Percentiles rank a stretch among this genome's conserved stretches.
These are phyloP conservation scores for Steatocranus sp. DNA, from an alignment of 2,797 vertebrate species.

Conservation along the genomic window DNA sequence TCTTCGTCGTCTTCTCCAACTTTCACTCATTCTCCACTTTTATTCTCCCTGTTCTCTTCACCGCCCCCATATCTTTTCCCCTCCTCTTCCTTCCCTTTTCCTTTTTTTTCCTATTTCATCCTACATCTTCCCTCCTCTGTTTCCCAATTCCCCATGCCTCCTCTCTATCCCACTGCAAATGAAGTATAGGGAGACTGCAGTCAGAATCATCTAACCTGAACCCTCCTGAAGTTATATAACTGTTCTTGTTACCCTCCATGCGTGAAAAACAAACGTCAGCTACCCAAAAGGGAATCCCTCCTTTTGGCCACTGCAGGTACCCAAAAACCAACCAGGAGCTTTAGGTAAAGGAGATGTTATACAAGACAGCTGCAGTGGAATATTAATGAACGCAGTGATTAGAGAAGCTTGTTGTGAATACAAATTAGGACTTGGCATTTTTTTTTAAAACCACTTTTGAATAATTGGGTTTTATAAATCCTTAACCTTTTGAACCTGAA, in stretches of 20 bases:
- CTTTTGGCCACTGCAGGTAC: neutral
- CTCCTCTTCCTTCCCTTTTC: too few species aligned
- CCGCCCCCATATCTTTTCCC: accelerated
- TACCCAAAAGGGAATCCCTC: conserved; percentile 19
- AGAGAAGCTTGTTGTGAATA: neutral
- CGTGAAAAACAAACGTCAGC: conserved; percentile 16
- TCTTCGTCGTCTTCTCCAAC: neutral
- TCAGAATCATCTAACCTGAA: conserved; percentile 29
- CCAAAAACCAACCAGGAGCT: neutral
- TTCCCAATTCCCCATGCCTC: neutral
- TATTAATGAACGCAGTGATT: neutral
- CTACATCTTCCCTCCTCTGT: neutral
- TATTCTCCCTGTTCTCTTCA: neutral
- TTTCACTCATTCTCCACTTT: neutral
- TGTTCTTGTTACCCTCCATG: conserved; percentile 32
- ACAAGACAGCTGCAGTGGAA: conserved; percentile 45
- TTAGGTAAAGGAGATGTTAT: conserved; percentile 1
- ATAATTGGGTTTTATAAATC: neutral
- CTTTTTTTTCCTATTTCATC: neutral
- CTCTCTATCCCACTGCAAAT: conserved; percentile 26
- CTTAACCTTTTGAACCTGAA: neutral
- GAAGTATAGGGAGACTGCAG: conserved; percentile 23
- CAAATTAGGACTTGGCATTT: neutral
- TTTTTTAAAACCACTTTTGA: neutral
- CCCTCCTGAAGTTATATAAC: conserved; percentile 38